These are phyloP conservation scores for Rhombomys opimus DNA, from an alignment of 2,113 vertebrate species.

Conservation along the genomic window DNA sequence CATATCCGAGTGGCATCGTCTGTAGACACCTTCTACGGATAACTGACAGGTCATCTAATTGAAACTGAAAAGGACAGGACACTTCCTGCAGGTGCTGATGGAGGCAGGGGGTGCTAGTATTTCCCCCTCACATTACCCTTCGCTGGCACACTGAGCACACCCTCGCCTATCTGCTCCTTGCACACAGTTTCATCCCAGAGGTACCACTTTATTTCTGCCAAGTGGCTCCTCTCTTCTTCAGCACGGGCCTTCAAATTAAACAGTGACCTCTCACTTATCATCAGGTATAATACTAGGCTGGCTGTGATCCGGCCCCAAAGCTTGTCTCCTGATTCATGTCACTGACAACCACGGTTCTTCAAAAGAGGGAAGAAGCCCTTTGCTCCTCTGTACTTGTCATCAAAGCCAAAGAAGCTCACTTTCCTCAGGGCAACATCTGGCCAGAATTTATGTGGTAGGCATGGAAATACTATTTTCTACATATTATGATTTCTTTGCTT, in stretches of 20 bases:
- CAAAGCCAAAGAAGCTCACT: conserved; percentile 65
- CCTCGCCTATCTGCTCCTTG: conserved; percentile 46
- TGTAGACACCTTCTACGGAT: not conserved
- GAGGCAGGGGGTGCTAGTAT: conserved; percentile 35
- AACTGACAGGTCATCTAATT: conserved; percentile 42
- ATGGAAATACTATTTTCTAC: conserved; percentile 71
- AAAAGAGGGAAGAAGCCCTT: conserved; percentile 40
- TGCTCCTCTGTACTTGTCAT: conserved; percentile 65
- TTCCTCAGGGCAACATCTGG: conserved; percentile 64
- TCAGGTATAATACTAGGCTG: conserved; percentile 22
- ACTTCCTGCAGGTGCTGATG: conserved; percentile 9
- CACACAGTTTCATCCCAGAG: not conserved
- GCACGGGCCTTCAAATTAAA: conserved; percentile 64
- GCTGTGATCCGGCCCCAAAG: conserved; percentile 69
- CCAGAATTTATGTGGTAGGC: conserved; percentile 66
- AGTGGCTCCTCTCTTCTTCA: conserved; percentile 57
- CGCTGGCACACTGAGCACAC: not conserved
- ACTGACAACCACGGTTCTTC: not conserved
- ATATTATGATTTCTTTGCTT: conserved; percentile 71
- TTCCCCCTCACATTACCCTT: not conserved
- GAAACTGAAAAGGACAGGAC: conserved; percentile 39
- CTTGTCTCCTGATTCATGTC: conserved; percentile 54
- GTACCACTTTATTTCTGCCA: conserved; percentile 38
- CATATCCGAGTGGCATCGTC: not conserved
- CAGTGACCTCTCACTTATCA: conserved; percentile 51